phyloP scores from a whole-genome alignment of 1,140 invertebrate species.

The Zaprionus taronus region DNA sequence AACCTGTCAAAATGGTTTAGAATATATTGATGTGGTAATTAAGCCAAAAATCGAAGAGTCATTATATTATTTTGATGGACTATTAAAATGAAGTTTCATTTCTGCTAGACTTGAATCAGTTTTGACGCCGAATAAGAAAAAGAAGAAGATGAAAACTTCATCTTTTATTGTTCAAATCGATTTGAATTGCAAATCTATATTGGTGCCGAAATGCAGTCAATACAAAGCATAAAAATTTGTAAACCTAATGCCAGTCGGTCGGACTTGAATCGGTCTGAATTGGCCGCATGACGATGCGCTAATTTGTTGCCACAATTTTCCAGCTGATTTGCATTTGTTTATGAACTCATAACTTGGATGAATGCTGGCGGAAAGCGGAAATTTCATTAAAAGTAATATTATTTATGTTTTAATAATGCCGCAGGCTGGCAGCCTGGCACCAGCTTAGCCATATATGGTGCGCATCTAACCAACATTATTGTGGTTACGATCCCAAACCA shows the following conservation, averaged over 20 bases:
- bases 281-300: constrained; percentile 65
- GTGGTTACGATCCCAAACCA: constrained; percentile 27
- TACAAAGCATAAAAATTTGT: constrained; percentile 76
- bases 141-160: constrained; percentile 22
- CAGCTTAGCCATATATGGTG: constrained; percentile 53
- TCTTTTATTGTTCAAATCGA: constrained; percentile 38
- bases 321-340: constrained; percentile 76
- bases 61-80: constrained; percentile 78
- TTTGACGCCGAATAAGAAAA: constrained; percentile 49
- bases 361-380: constrained; percentile 50
- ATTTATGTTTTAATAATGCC: constrained; percentile 80
- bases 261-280: constrained; percentile 28
- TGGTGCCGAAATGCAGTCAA: constrained; percentile 63
- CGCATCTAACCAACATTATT: constrained; percentile 5
- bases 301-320: constrained; percentile 79
- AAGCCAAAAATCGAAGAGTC: constrained; percentile 60
- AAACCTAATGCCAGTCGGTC: constrained; percentile 39
- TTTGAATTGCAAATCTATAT: constrained; percentile 72
- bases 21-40: constrained; percentile 67
- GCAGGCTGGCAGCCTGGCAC: background rate
- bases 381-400: constrained; percentile 72
- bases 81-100: constrained; percentile 66
- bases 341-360: constrained; percentile 69
- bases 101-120: constrained; percentile 48
- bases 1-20: constrained; percentile 63